These are phyloP conservation scores for Atherinosoma microstoma DNA, from an alignment of 2,797 vertebrate genomes.

Conservation along the genomic window DNA sequence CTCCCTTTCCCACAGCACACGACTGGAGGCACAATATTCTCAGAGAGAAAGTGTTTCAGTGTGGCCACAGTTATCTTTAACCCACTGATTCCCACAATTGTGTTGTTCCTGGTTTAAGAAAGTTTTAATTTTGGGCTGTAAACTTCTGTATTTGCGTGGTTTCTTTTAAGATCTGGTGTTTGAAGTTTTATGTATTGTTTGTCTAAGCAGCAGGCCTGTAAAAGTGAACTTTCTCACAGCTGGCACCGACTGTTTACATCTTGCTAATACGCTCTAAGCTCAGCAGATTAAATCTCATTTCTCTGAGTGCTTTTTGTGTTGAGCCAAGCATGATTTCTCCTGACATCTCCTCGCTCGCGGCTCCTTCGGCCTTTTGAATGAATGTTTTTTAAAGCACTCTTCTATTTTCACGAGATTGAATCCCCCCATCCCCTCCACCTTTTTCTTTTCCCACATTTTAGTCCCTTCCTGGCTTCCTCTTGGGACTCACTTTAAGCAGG, in stretches of 20 bases:
- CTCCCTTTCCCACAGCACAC: slow-evolving; percentile 81
- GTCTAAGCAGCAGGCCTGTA: slow-evolving; percentile 41
- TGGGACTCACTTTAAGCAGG: slow-evolving; percentile 57
- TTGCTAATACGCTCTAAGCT: slow-evolving; percentile 67
- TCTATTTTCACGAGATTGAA: slow-evolving; percentile 73
- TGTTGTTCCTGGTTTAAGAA: slow-evolving; percentile 43
- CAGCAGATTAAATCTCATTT: slow-evolving; percentile 80
- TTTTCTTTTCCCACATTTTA: slow-evolving; percentile 63
- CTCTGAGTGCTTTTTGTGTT: slow-evolving; percentile 77
- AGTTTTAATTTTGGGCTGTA: slow-evolving; percentile 45
- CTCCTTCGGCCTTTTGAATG: slow-evolving; percentile 58
- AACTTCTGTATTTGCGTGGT: slow-evolving; percentile 31
- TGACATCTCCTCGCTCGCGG: slow-evolving; percentile 65
- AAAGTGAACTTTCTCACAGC: slow-evolving; percentile 69
- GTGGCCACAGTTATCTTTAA: slow-evolving; percentile 70
- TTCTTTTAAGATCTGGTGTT: slow-evolving; percentile 33
- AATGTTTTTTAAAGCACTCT: slow-evolving; percentile 70
- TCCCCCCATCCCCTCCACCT: slow-evolving; percentile 18
- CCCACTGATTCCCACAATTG: slow-evolving; percentile 57
- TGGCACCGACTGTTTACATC: slow-evolving; percentile 70
- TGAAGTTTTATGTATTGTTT: slow-evolving; percentile 59
- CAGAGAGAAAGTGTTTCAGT: slow-evolving; percentile 68
- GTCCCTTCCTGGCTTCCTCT: slow-evolving; percentile 54
- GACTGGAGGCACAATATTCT: slow-evolving; percentile 59
- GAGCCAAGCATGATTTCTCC: slow-evolving; percentile 73